A percentile compares a stretch with the other conserved stretches of the same genome.
phyloP scores from a whole-genome alignment of 1,140 invertebrate species.

The Oreohelix idahoensis region DNA sequence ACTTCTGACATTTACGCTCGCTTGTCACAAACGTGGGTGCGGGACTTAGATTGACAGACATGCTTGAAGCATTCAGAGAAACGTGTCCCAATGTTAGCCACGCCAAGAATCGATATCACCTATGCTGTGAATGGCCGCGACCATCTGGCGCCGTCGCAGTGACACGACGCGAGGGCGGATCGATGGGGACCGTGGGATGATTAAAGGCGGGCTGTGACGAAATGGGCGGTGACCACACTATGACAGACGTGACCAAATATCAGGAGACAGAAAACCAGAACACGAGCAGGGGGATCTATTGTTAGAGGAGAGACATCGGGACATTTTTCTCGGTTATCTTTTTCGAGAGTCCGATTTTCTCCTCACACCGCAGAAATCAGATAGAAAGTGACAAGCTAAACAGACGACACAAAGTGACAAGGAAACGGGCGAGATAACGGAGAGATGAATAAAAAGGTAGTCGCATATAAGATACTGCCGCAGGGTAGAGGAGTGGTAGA shows the following conservation, averaged over 20 bases:
- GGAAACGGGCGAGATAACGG: too few species aligned
- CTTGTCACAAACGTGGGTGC: not conserved
- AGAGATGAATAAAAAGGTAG: too few species aligned
- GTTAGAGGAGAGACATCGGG: too few species aligned
- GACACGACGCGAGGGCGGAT: not conserved
- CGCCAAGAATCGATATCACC: not conserved
- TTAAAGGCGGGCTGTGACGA: not conserved
- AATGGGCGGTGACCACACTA: not conserved
- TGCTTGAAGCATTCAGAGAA: not conserved
- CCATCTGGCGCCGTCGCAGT: not conserved
- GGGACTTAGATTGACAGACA: not conserved
- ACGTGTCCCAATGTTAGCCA: not conserved
- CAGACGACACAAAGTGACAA: too few species aligned
- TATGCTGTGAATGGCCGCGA: not conserved
- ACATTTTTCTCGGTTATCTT: too few species aligned
- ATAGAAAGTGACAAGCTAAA: too few species aligned
- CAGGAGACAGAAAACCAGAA: too few species aligned
- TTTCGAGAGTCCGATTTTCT: too few species aligned
- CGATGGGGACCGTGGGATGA: not conserved
- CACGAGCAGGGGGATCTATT: too few species aligned
- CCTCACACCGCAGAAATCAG: too few species aligned
- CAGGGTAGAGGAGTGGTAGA: too few species aligned
- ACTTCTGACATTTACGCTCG: not conserved
- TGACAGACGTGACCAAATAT: constrained; percentile 1
- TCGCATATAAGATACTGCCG: too few species aligned